Evolutionary conservation across 2,797 vertebrate genomes (phyloP).

Genomic region (Liparis tanakae): DNA sequence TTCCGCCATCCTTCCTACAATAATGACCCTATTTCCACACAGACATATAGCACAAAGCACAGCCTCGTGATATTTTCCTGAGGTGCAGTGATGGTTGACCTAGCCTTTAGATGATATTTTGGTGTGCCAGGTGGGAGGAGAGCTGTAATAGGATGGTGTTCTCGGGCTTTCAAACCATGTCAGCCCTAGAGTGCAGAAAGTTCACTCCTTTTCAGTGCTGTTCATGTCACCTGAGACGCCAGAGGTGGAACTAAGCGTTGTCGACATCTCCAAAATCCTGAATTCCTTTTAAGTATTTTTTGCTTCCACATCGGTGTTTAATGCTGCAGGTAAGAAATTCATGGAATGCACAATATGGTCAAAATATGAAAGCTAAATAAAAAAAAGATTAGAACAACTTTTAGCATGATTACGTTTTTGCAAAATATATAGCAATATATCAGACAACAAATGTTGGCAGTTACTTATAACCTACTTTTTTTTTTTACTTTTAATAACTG

Average conservation of each 20-base stretch:
- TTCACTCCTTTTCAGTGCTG: not conserved
- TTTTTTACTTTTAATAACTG: not conserved
- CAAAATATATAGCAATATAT: not conserved
- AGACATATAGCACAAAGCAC: not conserved
- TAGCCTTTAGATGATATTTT: constrained; percentile 30
- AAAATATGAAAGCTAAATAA: not conserved
- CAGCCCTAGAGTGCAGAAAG: not conserved
- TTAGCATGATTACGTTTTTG: not conserved
- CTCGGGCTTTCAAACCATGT: constrained; percentile 8
- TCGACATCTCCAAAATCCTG: not conserved
- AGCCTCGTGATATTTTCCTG: constrained; percentile 17
- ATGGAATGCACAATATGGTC: not conserved
- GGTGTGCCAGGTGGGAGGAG: constrained; percentile 1
- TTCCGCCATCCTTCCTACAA: not conserved
- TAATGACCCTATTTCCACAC: not conserved
- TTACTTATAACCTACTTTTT: not conserved
- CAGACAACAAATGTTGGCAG: not conserved
- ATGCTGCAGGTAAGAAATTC: not conserved
- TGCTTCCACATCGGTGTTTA: not conserved
- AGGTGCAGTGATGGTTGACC: constrained; percentile 14
- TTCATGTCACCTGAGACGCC: not conserved
- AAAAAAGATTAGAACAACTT: not conserved
- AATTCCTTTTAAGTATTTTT: not conserved
- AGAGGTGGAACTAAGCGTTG: not conserved
- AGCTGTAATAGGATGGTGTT: not conserved